phyloP scores from a whole-genome alignment of 1,140 invertebrate species.

The Lepidurus apus region DNA sequence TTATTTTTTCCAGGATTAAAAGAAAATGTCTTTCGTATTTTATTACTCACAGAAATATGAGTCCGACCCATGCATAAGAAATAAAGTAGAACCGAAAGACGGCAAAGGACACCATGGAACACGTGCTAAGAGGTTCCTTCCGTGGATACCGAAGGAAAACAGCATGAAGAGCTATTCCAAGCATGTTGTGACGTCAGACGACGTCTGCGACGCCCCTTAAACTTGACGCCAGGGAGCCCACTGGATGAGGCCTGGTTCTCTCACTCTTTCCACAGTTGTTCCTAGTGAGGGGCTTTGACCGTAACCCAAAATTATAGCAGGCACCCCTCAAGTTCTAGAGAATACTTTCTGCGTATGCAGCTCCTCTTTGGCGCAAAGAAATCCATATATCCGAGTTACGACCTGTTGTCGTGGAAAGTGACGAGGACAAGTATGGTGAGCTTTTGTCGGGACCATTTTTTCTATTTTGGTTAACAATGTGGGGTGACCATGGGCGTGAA shows the following conservation, averaged over 20 bases:
- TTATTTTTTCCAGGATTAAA: no score
- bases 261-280: not conserved
- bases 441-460: not conserved
- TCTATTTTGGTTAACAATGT: not conserved
- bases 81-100: not conserved
- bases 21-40: no score
- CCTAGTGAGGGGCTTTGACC: not conserved
- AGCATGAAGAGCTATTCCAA: constrained; percentile 18
- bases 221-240: not conserved
- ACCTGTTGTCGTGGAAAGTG: not conserved
- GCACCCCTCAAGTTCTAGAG: not conserved
- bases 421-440: not conserved
- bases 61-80: not conserved
- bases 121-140: constrained; percentile 7
- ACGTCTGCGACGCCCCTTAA: constrained; percentile 5
- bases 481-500: not conserved
- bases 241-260: not conserved
- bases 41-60: no score
- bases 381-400: not conserved
- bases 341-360: not conserved
- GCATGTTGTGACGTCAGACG: constrained; percentile 3
- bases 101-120: not conserved
- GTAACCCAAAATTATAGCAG: not conserved
- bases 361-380: not conserved
- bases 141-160: constrained; percentile 9